Base-by-base conservation (phyloP, 2,113 vertebrate species). In the Dicerorhinus sumatrensis region DNA sequence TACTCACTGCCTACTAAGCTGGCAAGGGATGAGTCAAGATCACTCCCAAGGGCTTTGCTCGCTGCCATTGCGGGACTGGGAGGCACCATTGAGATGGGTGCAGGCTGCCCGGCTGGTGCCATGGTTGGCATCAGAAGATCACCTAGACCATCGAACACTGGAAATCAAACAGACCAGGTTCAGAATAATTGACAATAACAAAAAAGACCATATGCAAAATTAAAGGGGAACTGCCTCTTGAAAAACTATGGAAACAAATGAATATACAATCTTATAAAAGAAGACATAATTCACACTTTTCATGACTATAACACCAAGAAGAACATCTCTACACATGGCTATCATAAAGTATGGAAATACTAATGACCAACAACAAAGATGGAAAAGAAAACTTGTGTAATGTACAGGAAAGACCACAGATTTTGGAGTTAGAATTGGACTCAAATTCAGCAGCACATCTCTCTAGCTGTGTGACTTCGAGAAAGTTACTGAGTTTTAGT, bases 121-220 rank as follows among this genome's bases (percentile, higher is more conserved):
- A 99, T 98, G 9, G 99, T 99, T 54, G 99, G 99, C 99, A 99
- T 99, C 97, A 99, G 99, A 98, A 99, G 99, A 98, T 99, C 99
- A 90, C 99, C 99, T 99, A 99, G 99, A 98, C 99, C 99, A 98
- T 98, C 99, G 98, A 99, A 99, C 98, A 99, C 99, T 99, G 96
- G 69, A 98, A 98, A 93, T 80, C 80, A 98, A 98, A 98, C 6
- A 96, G 91, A 98, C 2, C 21, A 94, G 33, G 56, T 90, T 98
- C 90, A 98, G 97, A 93, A 89, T 67, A 83, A 62, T 17, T 48
- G 81, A 89, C 42, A 42, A 42, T 5, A 77, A 96, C 1, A 88
- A 81, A 73, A 67, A 3, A 13, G 25, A 10, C 25, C 46, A 81
- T 69, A 92, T 81, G 69, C 60, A 91, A 96, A 82, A 73, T 65